Percentiles rank a stretch among this genome's conserved stretches.
Conservation (phyloP, 2,888 invertebrate genomes). For the Troides oblongomaculatus region DNA sequence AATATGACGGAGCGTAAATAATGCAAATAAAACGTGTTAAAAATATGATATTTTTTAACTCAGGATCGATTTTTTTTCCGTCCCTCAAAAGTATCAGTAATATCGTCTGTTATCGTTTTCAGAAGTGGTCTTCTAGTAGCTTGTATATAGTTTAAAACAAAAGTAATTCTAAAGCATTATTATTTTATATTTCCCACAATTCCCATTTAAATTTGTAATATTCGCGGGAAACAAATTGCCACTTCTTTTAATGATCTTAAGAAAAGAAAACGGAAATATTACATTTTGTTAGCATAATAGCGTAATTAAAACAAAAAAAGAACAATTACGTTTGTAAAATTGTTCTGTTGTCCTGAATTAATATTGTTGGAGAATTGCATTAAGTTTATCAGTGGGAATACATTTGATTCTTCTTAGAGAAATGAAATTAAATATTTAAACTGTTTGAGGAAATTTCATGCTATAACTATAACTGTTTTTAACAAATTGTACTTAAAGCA, state of each 20-base stretch:
- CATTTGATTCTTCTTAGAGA: not conserved
- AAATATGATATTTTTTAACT: too few species aligned
- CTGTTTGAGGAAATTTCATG: too few species aligned
- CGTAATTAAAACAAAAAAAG: slow-evolving; percentile 10
- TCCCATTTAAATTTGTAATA: not conserved
- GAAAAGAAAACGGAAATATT: slow-evolving; percentile 2
- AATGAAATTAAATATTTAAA: too few species aligned
- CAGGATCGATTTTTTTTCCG: too few species aligned
- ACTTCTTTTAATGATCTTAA: slow-evolving; percentile 2
- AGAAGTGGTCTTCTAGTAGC: too few species aligned
- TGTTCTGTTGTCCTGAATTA: not conserved
- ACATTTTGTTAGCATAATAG: slow-evolving; percentile 10
- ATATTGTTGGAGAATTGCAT: not conserved
- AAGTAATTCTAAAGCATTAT: not conserved
- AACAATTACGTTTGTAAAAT: slow-evolving; percentile 3
- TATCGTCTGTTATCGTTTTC: too few species aligned
- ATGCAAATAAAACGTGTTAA: too few species aligned
- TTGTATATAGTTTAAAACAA: not conserved
- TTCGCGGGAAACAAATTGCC: slow-evolving; percentile 4
- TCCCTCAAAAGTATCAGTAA: too few species aligned
- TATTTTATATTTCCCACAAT: not conserved
- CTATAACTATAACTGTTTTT: too few species aligned
- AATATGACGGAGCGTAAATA: too few species aligned
- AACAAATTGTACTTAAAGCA: too few species aligned
- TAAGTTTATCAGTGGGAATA: not conserved